A percentile compares a stretch with the other conserved stretches of the same genome.
Evolutionary conservation across 2,888 invertebrate genomes (phyloP).

Genomic region (Pachymerium ferrugineum): DNA sequence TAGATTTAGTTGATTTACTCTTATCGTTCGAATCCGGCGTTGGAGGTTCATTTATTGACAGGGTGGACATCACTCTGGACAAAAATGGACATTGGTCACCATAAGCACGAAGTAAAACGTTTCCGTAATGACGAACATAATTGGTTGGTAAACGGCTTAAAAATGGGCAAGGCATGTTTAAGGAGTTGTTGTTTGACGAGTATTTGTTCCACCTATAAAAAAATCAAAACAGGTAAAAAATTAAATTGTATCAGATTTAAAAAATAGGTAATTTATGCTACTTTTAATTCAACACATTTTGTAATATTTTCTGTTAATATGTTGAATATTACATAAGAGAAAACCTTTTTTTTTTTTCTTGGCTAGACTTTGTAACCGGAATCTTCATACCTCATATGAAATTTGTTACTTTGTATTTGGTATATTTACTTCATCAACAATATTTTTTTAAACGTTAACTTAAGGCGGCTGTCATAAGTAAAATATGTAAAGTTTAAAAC

Average conservation of each 20-base stretch:
- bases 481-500: no score
- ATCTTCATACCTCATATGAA: no score
- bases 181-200: not conserved
- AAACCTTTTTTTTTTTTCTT: no score
- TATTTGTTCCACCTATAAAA: not conserved
- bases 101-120: conserved; percentile 68
- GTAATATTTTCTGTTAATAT: not conserved
- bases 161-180: conserved; percentile 78
- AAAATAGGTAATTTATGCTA: not conserved
- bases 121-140: conserved; percentile 76
- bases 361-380: no score
- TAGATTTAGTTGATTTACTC: not conserved
- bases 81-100: conserved; percentile 74
- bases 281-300: not conserved
- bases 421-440: no score
- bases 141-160: conserved; percentile 69
- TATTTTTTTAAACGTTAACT: no score
- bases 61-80: conserved; percentile 50
- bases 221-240: not conserved
- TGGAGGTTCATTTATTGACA: conserved; percentile 33
- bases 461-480: no score
- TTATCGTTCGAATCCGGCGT: not conserved
- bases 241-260: not conserved
- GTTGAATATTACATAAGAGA: no score
- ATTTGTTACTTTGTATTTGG: no score